Evolutionary conservation across 2,888 invertebrate genomes (phyloP), one percentile per base, ranked within the genome.

Genomic region (Drosophila putrida): DNA sequence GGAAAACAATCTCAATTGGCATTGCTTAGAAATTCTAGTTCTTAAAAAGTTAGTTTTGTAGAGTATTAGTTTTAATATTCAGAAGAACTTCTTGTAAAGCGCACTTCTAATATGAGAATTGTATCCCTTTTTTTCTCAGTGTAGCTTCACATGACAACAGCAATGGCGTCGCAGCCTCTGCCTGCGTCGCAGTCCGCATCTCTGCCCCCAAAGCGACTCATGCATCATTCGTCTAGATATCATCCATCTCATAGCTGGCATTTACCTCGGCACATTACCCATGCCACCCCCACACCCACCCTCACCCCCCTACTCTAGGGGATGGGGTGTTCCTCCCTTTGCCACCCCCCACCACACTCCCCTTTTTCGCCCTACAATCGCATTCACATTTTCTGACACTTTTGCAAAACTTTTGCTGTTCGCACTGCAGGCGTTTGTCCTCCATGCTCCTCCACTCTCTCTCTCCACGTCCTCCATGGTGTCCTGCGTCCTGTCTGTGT

Each of bases 161-260:
- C 68, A 57, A 62, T 63, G 71, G 65, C 70, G 62, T 60, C 65
- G 47, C 47, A 31, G 43, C 25, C 67, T 71, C 50, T 11, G n/a
- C 41, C 33, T 46, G n/a, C 28, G 28, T 28, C 47, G 13, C 49
- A 35, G 44, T n/a, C 66, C 66, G 9, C 43, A 11, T 20, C 41
- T 10, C 33, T 39, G 75, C 78, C 78, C 82, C 89, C 84, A 76
- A 60, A 74, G 81, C 85, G 89, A 81, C 85, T 88, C 90, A 90
- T 90, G 90, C 90, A 90, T 90, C 90, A 90, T 88, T 81, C 87
- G 88, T 85, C 83, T 84, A 89, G 88, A 90, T 89, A 90, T 87
- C 90, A 90, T 90, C 85, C 90, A 90, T 90, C 90, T 90, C 89
- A 69, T 80, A 63, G 71, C 75, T 75, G 88, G 82, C 82, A 67